Base-by-base conservation (phyloP, 2,888 invertebrate genomes). In the Bombylius major region DNA sequence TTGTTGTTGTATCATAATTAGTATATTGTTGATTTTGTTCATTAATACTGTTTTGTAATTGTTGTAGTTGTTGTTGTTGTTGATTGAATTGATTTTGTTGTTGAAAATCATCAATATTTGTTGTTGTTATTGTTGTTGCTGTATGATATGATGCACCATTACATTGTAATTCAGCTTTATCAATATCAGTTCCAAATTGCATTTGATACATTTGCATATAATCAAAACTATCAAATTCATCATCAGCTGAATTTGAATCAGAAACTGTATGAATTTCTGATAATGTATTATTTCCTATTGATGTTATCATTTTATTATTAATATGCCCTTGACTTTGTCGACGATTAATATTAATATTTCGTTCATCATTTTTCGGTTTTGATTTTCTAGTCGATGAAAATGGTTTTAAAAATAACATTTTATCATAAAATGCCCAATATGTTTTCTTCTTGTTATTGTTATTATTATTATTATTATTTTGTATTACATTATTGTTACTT, bases 361-460 rank as follows among this genome's bases (percentile, higher is more conserved):
- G 23, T 11, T 42, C 11, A 11, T 8, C 8, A 42, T 42, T 42
- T 42, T 42, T 42, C 39, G 39, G 12, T 52, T 51, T 42, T 12
- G 36, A 47, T 51, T 57, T 58, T 4, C 58, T 55, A 3, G 58
- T 58, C 3, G 59, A 51, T 12, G 57, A 60, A 47, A 57, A 58
- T 23, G 60, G 60, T 50, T 55, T 54, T 5, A 60, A 42, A 50
- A 60, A 60, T 45, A 54, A 14, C 49, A 60, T 54, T 34, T 55
- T 53, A n/a, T 60, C 57, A 48, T 51, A 60, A 5, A 58, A 47
- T 42, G 52, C 50, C 60, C 60, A 60, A 46, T 49, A 48, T 13
- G 56, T 47, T 48, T 57, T 57, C 47, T 57, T 60, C 2, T 50
- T 50, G 23, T 32, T 13, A 39, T 34, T 34, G 34, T 8, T 36